Conservation (phyloP, 2,797 vertebrate species). For the Lepus townsendii region DNA sequence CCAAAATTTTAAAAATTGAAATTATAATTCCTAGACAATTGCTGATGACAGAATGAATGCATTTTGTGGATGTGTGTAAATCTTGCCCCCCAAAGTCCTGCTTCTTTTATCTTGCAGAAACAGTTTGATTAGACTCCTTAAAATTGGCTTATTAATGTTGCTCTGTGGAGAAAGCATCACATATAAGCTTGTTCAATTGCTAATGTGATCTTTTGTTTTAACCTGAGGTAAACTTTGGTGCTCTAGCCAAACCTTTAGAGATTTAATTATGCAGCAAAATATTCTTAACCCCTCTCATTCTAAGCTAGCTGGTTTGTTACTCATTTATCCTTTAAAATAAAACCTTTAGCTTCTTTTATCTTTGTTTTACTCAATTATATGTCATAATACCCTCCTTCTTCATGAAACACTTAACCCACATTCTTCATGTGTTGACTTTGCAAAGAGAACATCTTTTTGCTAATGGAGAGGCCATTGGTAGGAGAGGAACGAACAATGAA, state of each 20-base stretch:
- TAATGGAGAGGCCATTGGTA: background rate
- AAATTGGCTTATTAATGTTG: constrained; percentile 65
- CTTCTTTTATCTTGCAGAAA: constrained; percentile 25
- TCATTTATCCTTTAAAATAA: constrained; percentile 77
- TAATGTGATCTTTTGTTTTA: constrained; percentile 78
- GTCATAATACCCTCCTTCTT: constrained; percentile 61
- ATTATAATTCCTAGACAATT: background rate
- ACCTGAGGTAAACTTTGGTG: constrained; percentile 67
- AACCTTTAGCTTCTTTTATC: constrained; percentile 74
- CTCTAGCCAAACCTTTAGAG: constrained; percentile 77
- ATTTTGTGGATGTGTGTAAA: background rate
- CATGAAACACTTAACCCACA: constrained; percentile 63
- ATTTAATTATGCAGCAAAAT: constrained; percentile 82
- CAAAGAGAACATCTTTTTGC: constrained; percentile 27
- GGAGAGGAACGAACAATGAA: background rate
- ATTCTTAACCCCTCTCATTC: constrained; percentile 76
- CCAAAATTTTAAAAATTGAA: background rate
- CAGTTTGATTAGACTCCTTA: constrained; percentile 41
- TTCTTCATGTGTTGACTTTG: constrained; percentile 69
- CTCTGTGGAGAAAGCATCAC: constrained; percentile 15
- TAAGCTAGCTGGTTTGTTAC: constrained; percentile 74
- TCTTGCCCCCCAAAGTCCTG: background rate
- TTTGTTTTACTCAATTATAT: constrained; percentile 61
- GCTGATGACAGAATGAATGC: background rate
- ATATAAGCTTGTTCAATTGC: background rate